Conservation (phyloP, 2,888 invertebrate species). For the Linnaemya vulpina region DNA sequence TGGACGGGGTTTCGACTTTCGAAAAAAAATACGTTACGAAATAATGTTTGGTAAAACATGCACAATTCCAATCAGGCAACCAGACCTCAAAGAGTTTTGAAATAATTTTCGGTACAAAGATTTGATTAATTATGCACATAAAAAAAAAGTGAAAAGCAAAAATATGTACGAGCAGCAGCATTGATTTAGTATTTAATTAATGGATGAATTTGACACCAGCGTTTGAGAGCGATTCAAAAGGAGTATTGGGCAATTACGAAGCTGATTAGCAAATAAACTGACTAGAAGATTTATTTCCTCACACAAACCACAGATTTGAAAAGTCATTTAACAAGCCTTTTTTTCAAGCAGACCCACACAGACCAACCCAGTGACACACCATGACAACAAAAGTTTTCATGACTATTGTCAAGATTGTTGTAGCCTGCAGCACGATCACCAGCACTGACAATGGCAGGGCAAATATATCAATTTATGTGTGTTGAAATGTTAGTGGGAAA, state of each 20-base stretch:
- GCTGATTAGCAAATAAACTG: not conserved
- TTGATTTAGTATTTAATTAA: not conserved
- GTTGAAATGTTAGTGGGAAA: conserved; percentile 38
- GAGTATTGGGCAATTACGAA: not conserved
- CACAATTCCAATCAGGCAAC: not conserved
- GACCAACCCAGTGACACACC: conserved; percentile 2
- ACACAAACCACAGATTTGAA: not conserved
- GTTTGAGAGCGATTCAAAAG: not conserved
- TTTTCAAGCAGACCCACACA: not conserved
- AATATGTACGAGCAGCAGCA: not conserved
- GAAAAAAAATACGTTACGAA: conserved; percentile 46
- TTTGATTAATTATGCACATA: conserved; percentile 37
- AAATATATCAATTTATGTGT: not conserved
- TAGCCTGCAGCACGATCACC: not conserved
- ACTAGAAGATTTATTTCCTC: not conserved
- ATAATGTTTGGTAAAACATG: conserved; percentile 15
- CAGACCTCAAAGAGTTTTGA: conserved; percentile 4
- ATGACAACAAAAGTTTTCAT: not conserved
- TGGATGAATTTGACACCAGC: not conserved
- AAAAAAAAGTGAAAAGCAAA: conserved; percentile 42
- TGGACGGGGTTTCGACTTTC: conserved; percentile 18
- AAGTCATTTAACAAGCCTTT: conserved; percentile 12
- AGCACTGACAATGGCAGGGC: conserved; percentile 10
- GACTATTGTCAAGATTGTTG: not conserved
- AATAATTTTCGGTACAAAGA: conserved; percentile 9